Conservation (phyloP, 2,888 invertebrate species). For the Sepioteuthis lessoniana region DNA sequence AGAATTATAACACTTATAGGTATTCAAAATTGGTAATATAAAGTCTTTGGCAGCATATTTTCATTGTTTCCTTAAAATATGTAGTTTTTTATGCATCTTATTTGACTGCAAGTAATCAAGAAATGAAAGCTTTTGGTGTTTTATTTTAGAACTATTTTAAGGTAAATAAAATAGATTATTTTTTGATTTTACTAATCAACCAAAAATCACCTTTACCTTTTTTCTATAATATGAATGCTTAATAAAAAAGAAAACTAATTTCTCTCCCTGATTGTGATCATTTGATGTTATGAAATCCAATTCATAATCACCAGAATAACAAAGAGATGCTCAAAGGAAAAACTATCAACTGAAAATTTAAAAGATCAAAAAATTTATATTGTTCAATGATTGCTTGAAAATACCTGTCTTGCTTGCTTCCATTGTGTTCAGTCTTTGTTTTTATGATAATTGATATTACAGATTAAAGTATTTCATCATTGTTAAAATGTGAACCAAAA, state of each 20-base stretch:
- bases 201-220: no score
- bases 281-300: not conserved
- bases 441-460: not conserved
- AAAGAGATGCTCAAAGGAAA: no score
- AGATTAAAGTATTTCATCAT: not conserved
- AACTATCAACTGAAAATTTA: no score
- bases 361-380: no score
- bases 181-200: not conserved
- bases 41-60: not conserved
- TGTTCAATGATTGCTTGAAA: not conserved
- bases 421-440: not conserved
- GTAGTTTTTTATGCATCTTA: not conserved
- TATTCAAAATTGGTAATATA: not conserved
- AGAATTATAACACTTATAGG: not conserved
- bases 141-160: not conserved
- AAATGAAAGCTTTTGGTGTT: not conserved
- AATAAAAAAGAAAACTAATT: no score
- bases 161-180: not conserved
- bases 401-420: not conserved
- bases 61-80: not conserved
- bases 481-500: not conserved
- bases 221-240: no score
- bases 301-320: not conserved
- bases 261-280: not conserved
- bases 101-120: not conserved